Conservation (phyloP, 2,113 vertebrate species). For the Hyperoodon ampullatus region DNA sequence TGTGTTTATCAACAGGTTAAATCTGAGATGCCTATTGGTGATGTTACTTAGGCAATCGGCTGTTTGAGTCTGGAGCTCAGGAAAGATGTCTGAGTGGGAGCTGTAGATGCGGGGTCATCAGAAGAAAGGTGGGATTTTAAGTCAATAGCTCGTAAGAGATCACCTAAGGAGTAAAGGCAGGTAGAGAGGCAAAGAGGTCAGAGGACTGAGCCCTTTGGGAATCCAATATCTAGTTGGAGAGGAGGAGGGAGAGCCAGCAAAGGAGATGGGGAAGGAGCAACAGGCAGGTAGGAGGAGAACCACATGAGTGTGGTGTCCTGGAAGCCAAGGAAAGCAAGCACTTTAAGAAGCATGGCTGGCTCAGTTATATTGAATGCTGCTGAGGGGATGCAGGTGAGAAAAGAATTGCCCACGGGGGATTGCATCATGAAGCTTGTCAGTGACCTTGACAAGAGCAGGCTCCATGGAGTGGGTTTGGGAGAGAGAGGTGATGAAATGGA, state of each 20-base stretch:
- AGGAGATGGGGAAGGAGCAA: rapidly evolving
- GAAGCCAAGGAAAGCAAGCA: neutral
- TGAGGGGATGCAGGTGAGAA: neutral
- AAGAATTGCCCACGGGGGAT: neutral
- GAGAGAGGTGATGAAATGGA: neutral
- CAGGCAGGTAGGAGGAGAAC: neutral
- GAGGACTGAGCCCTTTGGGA: rapidly evolving
- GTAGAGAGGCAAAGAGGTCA: neutral
- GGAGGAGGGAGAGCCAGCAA: neutral
- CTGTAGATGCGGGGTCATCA: neutral
- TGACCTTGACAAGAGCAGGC: neutral
- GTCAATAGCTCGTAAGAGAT: neutral
- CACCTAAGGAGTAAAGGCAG: neutral
- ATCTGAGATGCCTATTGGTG: neutral
- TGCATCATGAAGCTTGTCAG: neutral
- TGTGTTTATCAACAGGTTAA: neutral
- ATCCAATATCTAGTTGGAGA: neutral
- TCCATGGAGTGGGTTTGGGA: neutral
- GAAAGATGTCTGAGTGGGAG: neutral
- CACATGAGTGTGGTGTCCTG: neutral
- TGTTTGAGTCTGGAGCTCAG: neutral
- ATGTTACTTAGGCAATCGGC: neutral
- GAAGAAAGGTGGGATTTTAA: neutral
- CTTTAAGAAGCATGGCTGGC: neutral
- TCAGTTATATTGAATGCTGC: neutral